phyloP scores from a whole-genome alignment of 2,888 invertebrate species.

The Busseola fusca region DNA sequence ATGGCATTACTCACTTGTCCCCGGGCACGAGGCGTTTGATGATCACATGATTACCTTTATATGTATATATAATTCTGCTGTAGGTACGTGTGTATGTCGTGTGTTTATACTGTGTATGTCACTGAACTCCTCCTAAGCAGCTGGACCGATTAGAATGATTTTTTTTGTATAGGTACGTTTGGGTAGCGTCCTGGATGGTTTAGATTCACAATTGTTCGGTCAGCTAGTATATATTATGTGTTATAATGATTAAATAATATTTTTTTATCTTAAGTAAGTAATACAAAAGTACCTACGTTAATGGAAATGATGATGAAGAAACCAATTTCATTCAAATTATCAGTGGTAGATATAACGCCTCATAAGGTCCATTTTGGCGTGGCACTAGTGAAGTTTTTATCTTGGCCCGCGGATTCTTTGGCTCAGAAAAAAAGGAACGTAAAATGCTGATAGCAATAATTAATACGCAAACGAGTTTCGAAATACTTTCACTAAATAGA shows the following conservation, averaged over 20 bases:
- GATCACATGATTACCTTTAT: too few relatives aligned
- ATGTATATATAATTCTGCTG: too few relatives aligned
- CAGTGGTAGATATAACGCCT: too few relatives aligned
- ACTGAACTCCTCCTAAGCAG: too few relatives aligned
- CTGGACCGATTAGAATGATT: too few relatives aligned
- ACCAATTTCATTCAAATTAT: not conserved
- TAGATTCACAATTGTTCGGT: too few relatives aligned
- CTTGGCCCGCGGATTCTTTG: not conserved
- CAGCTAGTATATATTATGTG: too few relatives aligned
- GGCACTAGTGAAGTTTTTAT: not conserved
- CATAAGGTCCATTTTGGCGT: not conserved
- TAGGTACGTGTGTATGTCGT: too few relatives aligned
- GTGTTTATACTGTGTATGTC: too few relatives aligned
- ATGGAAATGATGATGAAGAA: not conserved
- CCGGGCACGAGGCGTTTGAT: not conserved
- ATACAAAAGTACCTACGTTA: not conserved
- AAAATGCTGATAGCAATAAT: not conserved
- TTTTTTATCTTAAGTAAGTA: not conserved
- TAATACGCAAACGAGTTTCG: slow-evolving; percentile 4
- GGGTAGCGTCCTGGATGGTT: too few relatives aligned
- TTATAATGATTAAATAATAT: slow-evolving; percentile 1
- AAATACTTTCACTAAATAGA: slow-evolving; percentile 16
- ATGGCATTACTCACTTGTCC: slow-evolving; percentile 18
- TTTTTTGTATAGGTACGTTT: too few relatives aligned
- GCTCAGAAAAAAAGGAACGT: not conserved